Conservation (phyloP, 2,888 invertebrate species). For the Agrilus mali region DNA sequence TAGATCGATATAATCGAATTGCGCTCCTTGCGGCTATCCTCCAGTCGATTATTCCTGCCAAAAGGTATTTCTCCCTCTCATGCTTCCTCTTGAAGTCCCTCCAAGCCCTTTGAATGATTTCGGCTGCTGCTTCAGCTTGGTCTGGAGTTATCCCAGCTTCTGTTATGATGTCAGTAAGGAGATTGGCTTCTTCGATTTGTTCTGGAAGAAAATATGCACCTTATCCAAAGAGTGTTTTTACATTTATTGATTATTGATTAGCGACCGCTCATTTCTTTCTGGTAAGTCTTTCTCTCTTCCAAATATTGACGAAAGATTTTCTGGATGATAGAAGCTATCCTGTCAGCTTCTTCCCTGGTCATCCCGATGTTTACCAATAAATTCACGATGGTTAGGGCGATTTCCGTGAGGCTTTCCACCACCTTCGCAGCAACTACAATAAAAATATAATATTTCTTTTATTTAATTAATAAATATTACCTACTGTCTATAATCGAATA, state of each 20-base stretch:
- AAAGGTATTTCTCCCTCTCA: constrained; percentile 21
- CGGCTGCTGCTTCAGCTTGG: constrained; percentile 14
- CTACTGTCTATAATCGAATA: too few relatives aligned
- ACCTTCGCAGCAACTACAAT: constrained; percentile 27
- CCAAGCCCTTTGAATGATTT: constrained; percentile 25
- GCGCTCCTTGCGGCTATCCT: constrained; percentile 30
- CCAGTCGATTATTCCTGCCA: constrained; percentile 32
- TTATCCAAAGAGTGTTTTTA: too few relatives aligned
- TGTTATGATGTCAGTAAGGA: constrained; percentile 21
- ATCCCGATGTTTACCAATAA: constrained; percentile 26
- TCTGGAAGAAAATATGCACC: background rate
- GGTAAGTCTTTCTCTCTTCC: constrained; percentile 4
- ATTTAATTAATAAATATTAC: too few relatives aligned
- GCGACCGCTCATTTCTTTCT: background rate
- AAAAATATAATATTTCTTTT: background rate
- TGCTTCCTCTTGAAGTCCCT: constrained; percentile 20
- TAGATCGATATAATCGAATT: constrained; percentile 26
- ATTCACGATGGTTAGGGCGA: constrained; percentile 24
- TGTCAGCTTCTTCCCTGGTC: constrained; percentile 24
- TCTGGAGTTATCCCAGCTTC: constrained; percentile 15
- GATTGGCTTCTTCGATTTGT: constrained; percentile 16
- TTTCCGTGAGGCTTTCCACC: constrained; percentile 27
- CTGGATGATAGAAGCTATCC: constrained; percentile 25
- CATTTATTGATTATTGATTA: too few relatives aligned
- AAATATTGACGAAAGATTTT: constrained; percentile 20